A percentile compares a stretch with the other conserved stretches of the same genome.
phyloP scores from a whole-genome alignment of 2,888 invertebrate species.

The Melieria crassipennis region DNA sequence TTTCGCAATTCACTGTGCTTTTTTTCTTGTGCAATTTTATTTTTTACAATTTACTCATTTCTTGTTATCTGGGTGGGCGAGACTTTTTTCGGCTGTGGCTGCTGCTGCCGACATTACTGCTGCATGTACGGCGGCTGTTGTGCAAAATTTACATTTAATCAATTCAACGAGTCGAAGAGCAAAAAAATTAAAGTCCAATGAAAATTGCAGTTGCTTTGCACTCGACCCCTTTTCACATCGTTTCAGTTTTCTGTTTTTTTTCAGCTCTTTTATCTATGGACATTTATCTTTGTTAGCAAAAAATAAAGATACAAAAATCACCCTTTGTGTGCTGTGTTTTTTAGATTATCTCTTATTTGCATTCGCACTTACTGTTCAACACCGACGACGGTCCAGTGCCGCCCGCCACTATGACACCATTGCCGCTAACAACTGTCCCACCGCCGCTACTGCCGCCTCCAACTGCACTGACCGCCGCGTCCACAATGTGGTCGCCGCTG shows the following conservation, averaged over 20 bases:
- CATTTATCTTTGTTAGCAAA: too few species aligned
- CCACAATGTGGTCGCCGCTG: constrained; percentile 31
- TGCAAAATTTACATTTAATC: constrained; percentile 7
- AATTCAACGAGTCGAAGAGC: constrained; percentile 10
- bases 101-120: background rate
- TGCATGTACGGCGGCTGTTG: too few species aligned
- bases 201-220: constrained; percentile 2
- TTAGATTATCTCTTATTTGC: background rate
- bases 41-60: too few species aligned
- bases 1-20: background rate
- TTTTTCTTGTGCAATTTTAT: background rate
- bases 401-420: constrained; percentile 57
- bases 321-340: background rate
- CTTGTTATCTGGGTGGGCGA: background rate
- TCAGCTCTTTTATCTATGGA: too few species aligned
- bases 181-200: constrained; percentile 14
- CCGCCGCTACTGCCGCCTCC: constrained; percentile 46
- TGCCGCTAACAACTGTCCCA: constrained; percentile 43
- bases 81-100: background rate
- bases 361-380: constrained; percentile 58
- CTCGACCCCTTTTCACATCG: background rate
- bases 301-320: too few species aligned
- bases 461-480: constrained; percentile 44
- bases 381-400: constrained; percentile 57
- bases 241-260: background rate